Conservation (phyloP, 2,113 vertebrate species). For the Myrmecobius fasciatus region DNA sequence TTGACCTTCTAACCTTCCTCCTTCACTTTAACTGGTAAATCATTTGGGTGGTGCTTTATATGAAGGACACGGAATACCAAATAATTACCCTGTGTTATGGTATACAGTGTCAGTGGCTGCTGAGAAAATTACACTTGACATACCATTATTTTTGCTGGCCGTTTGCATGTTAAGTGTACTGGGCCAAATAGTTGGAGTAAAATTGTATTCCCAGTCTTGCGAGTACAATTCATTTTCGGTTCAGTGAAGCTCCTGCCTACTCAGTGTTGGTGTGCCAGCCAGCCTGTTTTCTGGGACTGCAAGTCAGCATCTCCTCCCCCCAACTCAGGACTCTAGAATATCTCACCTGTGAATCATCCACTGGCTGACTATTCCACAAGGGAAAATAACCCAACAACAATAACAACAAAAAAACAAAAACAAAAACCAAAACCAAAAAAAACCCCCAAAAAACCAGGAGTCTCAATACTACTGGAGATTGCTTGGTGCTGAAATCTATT, state of each 20-base stretch:
- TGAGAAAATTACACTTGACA: slow-evolving; percentile 56
- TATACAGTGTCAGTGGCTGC: slow-evolving; percentile 50
- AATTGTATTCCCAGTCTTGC: slow-evolving; percentile 56
- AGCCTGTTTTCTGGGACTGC: slow-evolving; percentile 58
- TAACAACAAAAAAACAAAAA: not conserved
- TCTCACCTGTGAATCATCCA: slow-evolving; percentile 5
- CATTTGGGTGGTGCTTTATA: slow-evolving; percentile 59
- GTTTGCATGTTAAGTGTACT: slow-evolving; percentile 54
- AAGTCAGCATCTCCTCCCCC: slow-evolving; percentile 49
- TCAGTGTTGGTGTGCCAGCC: slow-evolving; percentile 46
- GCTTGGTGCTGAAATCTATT: not conserved
- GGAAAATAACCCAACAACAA: too few species aligned
- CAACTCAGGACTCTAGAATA: not conserved
- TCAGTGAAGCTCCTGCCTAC: slow-evolving; percentile 47
- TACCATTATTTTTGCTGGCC: slow-evolving; percentile 60
- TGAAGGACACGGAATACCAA: slow-evolving; percentile 60
- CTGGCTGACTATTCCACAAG: not conserved
- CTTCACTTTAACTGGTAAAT: slow-evolving; percentile 69
- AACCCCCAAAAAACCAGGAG: not conserved
- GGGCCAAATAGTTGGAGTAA: slow-evolving; percentile 39
- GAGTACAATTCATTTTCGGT: slow-evolving; percentile 67
- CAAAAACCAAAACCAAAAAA: not conserved
- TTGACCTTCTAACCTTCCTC: slow-evolving; percentile 69
- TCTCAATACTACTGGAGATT: not conserved
- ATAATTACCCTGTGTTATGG: slow-evolving; percentile 67